Percentiles rank a stretch among this genome's conserved stretches.
These are phyloP conservation scores for Hydriomena furcata DNA, from an alignment of 2,888 invertebrate species.

Conservation along the genomic window DNA sequence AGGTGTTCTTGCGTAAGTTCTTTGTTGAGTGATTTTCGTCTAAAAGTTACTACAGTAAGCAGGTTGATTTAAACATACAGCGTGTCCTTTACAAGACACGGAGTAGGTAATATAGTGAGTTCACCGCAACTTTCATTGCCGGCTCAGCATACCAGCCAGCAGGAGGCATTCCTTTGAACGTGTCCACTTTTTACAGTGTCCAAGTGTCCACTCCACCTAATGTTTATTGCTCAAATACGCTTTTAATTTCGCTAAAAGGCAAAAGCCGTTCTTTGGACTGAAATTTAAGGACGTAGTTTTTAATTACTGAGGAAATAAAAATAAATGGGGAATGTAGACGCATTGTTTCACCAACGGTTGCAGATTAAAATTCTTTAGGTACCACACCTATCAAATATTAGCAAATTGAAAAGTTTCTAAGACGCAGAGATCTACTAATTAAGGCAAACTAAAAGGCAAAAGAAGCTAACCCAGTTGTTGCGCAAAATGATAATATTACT, in stretches of 20 bases:
- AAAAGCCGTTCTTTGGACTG: constrained; percentile 26
- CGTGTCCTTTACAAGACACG: constrained; percentile 43
- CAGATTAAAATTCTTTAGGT: constrained; percentile 21
- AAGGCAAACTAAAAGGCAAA: constrained; percentile 13
- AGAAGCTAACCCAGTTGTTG: constrained; percentile 33
- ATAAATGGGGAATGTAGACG: constrained; percentile 17
- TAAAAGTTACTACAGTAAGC: too few species aligned
- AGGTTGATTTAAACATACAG: constrained; percentile 6
- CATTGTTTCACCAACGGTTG: constrained; percentile 13
- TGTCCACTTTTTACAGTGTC: constrained; percentile 37
- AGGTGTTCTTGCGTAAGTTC: too few species aligned
- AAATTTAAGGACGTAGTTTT: constrained; percentile 29
- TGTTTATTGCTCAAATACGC: constrained; percentile 35
- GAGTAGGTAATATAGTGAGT: constrained; percentile 16
- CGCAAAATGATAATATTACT: constrained; percentile 38
- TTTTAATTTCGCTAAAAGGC: constrained; percentile 35
- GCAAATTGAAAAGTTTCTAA: neutral
- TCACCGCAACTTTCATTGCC: constrained; percentile 59
- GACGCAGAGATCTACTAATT: neutral
- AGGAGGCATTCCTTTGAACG: constrained; percentile 31
- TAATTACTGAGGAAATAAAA: constrained; percentile 27
- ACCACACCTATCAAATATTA: constrained; percentile 3
- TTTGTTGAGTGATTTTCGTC: too few species aligned
- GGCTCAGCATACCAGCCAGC: constrained; percentile 65
- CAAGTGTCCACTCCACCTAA: constrained; percentile 34